Evolutionary conservation across 2,797 vertebrate genomes (phyloP).

Genomic region (Momotus momota): DNA sequence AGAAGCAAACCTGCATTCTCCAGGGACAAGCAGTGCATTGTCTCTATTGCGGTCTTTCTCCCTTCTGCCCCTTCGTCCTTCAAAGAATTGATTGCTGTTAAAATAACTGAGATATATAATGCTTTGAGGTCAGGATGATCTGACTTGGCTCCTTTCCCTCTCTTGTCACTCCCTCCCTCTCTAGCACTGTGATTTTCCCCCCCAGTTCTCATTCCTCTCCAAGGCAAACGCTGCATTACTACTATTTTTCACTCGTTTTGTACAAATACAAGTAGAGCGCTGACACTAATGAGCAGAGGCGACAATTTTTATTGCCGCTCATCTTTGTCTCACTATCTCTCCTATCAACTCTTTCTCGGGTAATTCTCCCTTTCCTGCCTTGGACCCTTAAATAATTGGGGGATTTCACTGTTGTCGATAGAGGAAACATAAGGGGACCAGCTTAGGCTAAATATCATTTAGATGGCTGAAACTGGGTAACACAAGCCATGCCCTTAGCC

Average conservation of each 20-base stretch:
- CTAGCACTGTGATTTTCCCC: neutral
- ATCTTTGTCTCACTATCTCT: neutral
- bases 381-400: neutral
- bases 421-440: neutral
- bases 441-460: neutral
- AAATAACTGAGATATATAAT: constrained; percentile 80
- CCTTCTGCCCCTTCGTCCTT: constrained; percentile 80
- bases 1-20: neutral
- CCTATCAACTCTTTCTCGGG: neutral
- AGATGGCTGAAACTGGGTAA: neutral
- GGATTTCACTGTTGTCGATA: neutral
- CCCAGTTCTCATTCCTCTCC: neutral
- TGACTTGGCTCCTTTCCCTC: constrained; percentile 59
- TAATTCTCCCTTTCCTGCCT: neutral
- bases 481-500: neutral
- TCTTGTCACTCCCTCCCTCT: constrained; percentile 41
- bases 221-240: neutral
- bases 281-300: constrained; percentile 13
- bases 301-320: constrained; percentile 26
- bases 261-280: neutral
- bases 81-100: constrained; percentile 85
- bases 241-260: constrained; percentile 1
- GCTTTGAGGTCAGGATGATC: constrained; percentile 82
- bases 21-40: neutral
- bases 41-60: neutral